Evolutionary conservation across 2,888 invertebrate species (phyloP).

Genomic region (Tetragonisca angustula): DNA sequence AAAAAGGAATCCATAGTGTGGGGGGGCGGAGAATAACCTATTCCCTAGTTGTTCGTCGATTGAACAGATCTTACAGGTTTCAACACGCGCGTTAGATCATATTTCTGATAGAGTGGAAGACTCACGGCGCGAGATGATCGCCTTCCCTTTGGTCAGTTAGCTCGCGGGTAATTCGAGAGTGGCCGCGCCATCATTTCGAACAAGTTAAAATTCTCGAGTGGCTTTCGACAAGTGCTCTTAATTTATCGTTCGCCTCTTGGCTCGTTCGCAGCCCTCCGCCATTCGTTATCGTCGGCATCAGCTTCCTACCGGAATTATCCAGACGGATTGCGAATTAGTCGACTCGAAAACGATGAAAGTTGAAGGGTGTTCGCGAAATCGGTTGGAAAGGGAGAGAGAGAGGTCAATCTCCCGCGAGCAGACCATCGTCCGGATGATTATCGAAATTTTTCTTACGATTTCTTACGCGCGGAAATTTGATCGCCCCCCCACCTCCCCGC

Average conservation of each 20-base stretch:
- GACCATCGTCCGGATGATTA: background rate
- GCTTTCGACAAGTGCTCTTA: conserved; percentile 51
- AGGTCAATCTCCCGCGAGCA: background rate
- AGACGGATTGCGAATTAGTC: conserved; percentile 21
- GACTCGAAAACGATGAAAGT: conserved; percentile 8
- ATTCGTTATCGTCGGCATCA: conserved; percentile 43
- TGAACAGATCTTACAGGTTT: no score
- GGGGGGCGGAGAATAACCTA: no score
- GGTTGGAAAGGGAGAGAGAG: background rate
- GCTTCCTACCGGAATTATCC: conserved; percentile 28
- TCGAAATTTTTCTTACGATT: background rate
- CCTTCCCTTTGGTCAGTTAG: conserved; percentile 55
- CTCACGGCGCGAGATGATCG: background rate
- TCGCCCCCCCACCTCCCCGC: no score
- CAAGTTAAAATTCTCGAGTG: conserved; percentile 61
- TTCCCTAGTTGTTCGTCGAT: no score
- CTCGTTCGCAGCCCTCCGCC: background rate
- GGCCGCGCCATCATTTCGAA: conserved; percentile 23
- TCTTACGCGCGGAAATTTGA: no score
- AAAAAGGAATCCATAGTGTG: no score
- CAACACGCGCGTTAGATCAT: background rate
- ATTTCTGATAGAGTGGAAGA: conserved; percentile 7
- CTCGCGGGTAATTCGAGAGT: conserved; percentile 45
- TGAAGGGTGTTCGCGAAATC: conserved; percentile 3
- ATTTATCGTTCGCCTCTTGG: conserved; percentile 43